Evolutionary conservation across 2,888 invertebrate genomes (phyloP).

Genomic region (Dicranocentrus wangi): DNA sequence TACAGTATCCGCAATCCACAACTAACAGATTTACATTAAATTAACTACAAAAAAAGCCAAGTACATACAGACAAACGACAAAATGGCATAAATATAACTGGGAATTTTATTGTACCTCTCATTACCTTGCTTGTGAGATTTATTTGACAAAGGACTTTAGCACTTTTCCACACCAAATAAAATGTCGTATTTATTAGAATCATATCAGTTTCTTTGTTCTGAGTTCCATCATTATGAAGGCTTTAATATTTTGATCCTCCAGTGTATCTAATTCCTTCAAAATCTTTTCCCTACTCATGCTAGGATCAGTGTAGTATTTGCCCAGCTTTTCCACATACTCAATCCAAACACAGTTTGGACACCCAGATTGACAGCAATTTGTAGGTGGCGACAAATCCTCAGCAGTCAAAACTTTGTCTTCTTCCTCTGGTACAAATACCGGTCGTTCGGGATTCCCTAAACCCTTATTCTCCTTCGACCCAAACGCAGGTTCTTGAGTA

Average conservation of each 20-base stretch:
- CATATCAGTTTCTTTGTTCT: constrained; percentile 70
- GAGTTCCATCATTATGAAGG: constrained; percentile 87
- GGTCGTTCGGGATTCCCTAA: constrained; percentile 60
- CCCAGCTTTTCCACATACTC: constrained; percentile 88
- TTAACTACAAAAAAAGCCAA: too few relatives aligned
- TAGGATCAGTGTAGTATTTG: constrained; percentile 79
- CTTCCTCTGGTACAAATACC: constrained; percentile 29
- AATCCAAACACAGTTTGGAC: constrained; percentile 94
- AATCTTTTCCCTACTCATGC: constrained; percentile 82
- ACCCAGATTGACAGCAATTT: constrained; percentile 92
- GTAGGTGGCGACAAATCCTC: constrained; percentile 78
- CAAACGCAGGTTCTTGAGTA: constrained; percentile 53
- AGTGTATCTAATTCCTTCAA: constrained; percentile 79
- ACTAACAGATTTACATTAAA: too few relatives aligned
- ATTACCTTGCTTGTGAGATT: too few relatives aligned
- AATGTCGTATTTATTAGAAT: neutral
- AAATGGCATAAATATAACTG: too few relatives aligned
- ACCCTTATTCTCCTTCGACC: constrained; percentile 67
- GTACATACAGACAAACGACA: too few relatives aligned
- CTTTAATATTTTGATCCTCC: constrained; percentile 86
- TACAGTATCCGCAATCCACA: too few relatives aligned
- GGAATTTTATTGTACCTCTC: too few relatives aligned
- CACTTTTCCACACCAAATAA: too few relatives aligned
- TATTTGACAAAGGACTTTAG: too few relatives aligned
- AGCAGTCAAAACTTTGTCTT: neutral